Conservation (phyloP, 2,113 vertebrate species). For the Eclectus roratus region DNA sequence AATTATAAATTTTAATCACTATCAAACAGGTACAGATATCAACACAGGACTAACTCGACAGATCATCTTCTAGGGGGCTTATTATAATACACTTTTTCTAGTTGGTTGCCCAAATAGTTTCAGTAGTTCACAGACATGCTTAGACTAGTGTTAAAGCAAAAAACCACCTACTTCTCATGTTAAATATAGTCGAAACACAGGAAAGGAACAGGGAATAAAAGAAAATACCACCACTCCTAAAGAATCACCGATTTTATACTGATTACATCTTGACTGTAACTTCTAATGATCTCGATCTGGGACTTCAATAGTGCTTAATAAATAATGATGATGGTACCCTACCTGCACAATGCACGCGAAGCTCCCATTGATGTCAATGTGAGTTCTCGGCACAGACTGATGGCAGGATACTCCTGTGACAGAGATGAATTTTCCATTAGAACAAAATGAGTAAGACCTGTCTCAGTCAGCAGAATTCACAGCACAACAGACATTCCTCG, state of each 20-base stretch:
- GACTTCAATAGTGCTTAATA: conserved; percentile 51
- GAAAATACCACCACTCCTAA: background rate
- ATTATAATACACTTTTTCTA: background rate
- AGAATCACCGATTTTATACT: background rate
- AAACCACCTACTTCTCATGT: accelerated
- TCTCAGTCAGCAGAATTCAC: conserved; percentile 51
- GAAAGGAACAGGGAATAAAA: background rate
- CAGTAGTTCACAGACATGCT: background rate
- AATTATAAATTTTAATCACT: background rate
- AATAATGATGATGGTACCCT: conserved; percentile 37
- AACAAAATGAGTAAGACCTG: conserved; percentile 52
- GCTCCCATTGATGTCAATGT: background rate
- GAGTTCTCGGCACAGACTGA: conserved; percentile 9
- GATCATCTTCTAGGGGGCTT: background rate
- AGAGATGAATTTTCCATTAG: conserved; percentile 60
- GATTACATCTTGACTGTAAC: background rate
- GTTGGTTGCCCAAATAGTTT: background rate
- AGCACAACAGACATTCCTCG: background rate
- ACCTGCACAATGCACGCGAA: background rate
- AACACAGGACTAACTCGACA: background rate
- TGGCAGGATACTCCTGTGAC: conserved; percentile 34
- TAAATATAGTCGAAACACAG: background rate
- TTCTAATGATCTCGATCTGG: background rate
- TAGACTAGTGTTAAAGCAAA: background rate
- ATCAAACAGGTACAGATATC: background rate